A percentile compares a stretch with the other conserved stretches of the same genome.
Evolutionary conservation across 2,888 invertebrate species (phyloP).

Genomic region (Drosophila helvetica): DNA sequence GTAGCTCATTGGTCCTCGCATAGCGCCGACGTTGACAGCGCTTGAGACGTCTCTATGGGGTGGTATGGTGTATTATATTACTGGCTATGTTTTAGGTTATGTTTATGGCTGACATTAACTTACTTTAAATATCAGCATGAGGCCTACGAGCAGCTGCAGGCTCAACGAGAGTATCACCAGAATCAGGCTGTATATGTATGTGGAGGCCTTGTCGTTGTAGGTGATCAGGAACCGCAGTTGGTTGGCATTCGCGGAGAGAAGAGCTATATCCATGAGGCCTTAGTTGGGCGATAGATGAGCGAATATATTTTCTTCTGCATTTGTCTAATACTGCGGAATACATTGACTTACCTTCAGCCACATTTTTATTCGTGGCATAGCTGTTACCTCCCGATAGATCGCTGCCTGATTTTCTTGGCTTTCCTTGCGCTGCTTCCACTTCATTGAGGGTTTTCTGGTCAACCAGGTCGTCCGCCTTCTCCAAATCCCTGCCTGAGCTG

Average conservation of each 20-base stretch:
- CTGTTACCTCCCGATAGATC: conserved; percentile 54
- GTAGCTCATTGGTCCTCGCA: conserved; percentile 86
- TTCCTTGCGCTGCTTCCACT: not conserved
- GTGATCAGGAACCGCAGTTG: conserved; percentile 88
- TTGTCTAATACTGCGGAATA: too few species aligned
- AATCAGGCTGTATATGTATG: conserved; percentile 86
- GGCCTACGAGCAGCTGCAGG: conserved; percentile 87
- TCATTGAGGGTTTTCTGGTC: not conserved
- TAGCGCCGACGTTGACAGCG: conserved; percentile 80
- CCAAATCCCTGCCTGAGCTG: not conserved
- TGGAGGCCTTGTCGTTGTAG: conserved; percentile 86
- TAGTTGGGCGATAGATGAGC: not conserved
- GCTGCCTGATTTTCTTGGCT: conserved; percentile 27
- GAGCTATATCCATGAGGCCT: conserved; percentile 89
- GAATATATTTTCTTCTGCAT: not conserved
- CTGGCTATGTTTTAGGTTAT: not conserved
- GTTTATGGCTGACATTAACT: not conserved
- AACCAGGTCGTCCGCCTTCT: not conserved
- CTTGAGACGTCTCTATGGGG: conserved; percentile 77
- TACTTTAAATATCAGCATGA: conserved; percentile 87
- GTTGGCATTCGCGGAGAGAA: conserved; percentile 89
- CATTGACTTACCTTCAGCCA: conserved; percentile 78
- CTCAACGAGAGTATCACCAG: conserved; percentile 86
- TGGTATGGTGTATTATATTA: not conserved
- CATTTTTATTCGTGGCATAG: conserved; percentile 81